Percentiles rank a stretch among this genome's conserved stretches.
phyloP scores from a whole-genome alignment of 2,888 invertebrate species.

The Mesorhabditis belari region DNA sequence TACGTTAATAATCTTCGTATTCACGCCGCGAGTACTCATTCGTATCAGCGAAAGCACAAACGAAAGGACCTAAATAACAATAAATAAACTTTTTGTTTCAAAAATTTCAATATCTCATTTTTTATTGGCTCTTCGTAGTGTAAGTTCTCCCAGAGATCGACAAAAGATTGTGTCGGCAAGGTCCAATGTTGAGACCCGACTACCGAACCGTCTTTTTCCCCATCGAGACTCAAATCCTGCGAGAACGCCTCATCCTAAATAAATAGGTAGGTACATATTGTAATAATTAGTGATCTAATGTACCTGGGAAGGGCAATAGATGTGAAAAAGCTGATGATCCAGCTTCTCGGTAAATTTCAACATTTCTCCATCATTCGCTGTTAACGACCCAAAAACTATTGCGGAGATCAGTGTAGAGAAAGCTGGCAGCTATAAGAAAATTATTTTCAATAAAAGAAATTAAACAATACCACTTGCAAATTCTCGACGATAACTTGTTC shows the following conservation, averaged over 20 bases:
- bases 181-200: constrained; percentile 63
- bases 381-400: not conserved
- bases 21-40: constrained; percentile 74
- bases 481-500: too few species aligned
- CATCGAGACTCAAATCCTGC: constrained; percentile 4
- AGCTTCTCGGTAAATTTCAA: not conserved
- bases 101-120: constrained; percentile 59
- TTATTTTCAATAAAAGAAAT: not conserved
- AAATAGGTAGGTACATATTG: not conserved
- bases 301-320: not conserved
- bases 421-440: not conserved
- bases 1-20: constrained; percentile 76
- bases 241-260: not conserved
- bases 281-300: not conserved
- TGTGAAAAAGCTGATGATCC: not conserved
- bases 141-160: constrained; percentile 83
- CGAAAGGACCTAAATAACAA: constrained; percentile 65
- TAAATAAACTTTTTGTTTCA: not conserved
- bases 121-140: constrained; percentile 72
- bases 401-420: not conserved
- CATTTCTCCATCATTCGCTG: not conserved
- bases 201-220: constrained; percentile 18
- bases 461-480: not conserved
- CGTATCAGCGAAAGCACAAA: constrained; percentile 78
- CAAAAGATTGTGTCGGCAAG: constrained; percentile 72